Percentiles rank a stretch among this genome's conserved stretches.
Conservation (phyloP, 2,888 invertebrate genomes). For the Empis livida region DNA sequence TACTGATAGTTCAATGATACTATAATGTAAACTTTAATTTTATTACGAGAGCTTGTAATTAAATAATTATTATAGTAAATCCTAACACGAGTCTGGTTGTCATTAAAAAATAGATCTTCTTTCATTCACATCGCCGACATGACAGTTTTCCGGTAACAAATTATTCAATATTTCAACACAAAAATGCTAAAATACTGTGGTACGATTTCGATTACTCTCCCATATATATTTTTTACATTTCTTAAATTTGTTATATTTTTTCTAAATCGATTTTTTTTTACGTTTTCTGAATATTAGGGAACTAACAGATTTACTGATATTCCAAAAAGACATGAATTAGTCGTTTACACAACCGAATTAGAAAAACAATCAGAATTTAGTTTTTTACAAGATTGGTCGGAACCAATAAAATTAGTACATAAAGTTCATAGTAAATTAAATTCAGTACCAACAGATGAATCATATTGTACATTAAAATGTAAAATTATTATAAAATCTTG, state of each 20-base stretch:
- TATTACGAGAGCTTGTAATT: no score
- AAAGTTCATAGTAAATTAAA: slow-evolving; percentile 27
- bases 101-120: no score
- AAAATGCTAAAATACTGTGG: no score
- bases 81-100: no score
- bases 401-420: slow-evolving; percentile 47
- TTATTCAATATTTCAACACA: no score
- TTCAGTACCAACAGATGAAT: slow-evolving; percentile 28
- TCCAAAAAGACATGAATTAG: slow-evolving; percentile 11
- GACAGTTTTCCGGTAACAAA: no score
- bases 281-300: neutral
- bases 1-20: no score
- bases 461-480: slow-evolving; percentile 32
- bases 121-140: no score
- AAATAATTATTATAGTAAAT: no score
- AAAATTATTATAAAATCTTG: slow-evolving; percentile 8
- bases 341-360: slow-evolving; percentile 52
- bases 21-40: slow-evolving; percentile 8
- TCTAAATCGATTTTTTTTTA: no score
- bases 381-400: slow-evolving; percentile 52
- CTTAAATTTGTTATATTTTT: neutral
- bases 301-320: neutral
- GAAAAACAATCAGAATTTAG: slow-evolving; percentile 53
- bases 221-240: neutral
- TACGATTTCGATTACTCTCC: no score